Evolutionary conservation across 2,888 invertebrate species (phyloP).

Genomic region (Pterobdella sp.): DNA sequence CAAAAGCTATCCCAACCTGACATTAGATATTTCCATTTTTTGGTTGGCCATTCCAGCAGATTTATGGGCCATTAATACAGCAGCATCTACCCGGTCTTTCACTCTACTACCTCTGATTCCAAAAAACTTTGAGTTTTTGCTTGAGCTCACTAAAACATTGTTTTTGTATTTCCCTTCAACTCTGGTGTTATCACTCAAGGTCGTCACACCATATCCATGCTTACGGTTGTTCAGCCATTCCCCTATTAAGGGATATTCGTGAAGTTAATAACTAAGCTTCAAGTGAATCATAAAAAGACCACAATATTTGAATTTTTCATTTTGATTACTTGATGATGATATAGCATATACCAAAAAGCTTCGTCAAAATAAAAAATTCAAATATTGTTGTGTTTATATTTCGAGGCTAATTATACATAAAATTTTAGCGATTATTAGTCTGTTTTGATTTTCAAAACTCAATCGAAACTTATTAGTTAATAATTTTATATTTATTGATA

Average conservation of each 20-base stretch:
- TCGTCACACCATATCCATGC: conserved; percentile 97
- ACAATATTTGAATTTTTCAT: no score
- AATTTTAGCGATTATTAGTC: no score
- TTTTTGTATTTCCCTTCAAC: conserved; percentile 97
- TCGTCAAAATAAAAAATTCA: no score
- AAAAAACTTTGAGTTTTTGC: conserved; percentile 83
- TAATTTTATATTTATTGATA: no score
- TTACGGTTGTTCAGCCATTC: conserved; percentile 99
- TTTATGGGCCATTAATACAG: conserved; percentile 85
- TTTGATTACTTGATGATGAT: no score
- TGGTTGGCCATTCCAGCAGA: conserved; percentile 95
- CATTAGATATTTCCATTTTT: conserved; percentile 93
- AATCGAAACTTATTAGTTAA: no score
- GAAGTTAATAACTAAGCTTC: no score
- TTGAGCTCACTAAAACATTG: conserved; percentile 77
- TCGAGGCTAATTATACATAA: no score
- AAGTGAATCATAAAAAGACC: no score
- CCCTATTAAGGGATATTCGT: conserved; percentile 60
- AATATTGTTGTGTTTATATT: no score
- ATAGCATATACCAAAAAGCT: no score
- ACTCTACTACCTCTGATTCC: conserved; percentile 86
- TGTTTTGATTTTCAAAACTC: no score
- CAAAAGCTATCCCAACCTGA: conserved; percentile 57
- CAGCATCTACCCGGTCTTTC: conserved; percentile 90
- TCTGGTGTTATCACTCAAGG: conserved; percentile 84